Evolutionary conservation across 2,113 vertebrate genomes (phyloP).

Genomic region (Pipra filicauda): DNA sequence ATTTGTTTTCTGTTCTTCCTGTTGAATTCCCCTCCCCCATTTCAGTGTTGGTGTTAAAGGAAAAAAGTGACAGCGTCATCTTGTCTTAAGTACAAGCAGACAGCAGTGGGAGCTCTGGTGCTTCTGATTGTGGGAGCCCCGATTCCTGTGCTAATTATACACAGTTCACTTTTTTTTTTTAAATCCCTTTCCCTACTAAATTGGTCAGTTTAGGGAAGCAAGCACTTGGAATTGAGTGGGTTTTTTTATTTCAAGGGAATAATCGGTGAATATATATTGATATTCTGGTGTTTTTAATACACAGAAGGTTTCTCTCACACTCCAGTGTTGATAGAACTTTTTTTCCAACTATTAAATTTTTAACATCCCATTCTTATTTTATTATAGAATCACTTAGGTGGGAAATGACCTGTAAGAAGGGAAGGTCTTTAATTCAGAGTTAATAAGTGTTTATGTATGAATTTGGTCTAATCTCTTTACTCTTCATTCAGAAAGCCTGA

Average conservation of each 20-base stretch:
- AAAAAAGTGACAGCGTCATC: constrained; percentile 62
- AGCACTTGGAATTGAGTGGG: not conserved
- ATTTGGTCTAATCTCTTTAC: not conserved
- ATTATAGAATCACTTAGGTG: not conserved
- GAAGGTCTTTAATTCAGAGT: not conserved
- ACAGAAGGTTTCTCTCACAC: not conserved
- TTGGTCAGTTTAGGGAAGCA: not conserved
- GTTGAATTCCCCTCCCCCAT: constrained; percentile 36
- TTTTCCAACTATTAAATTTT: not conserved
- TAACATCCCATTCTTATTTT: not conserved
- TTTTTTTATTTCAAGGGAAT: not conserved
- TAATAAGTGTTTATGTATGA: not conserved
- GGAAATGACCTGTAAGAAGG: not conserved
- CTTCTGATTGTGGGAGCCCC: constrained; percentile 1
- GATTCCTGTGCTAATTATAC: constrained; percentile 13
- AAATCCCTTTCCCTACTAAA: not conserved
- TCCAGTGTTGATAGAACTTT: not conserved
- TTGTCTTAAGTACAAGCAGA: constrained; percentile 48
- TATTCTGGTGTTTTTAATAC: not conserved
- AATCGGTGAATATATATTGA: not conserved
- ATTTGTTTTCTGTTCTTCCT: constrained; percentile 28
- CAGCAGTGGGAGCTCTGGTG: constrained; percentile 57
- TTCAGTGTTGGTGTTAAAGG: constrained; percentile 10
- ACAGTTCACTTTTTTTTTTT: not conserved
- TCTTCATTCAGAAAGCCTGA: not conserved